Evolutionary conservation across 2,113 vertebrate genomes (phyloP), one percentile per base, ranked within the genome.

Genomic region (Thryonomys swinderianus): DNA sequence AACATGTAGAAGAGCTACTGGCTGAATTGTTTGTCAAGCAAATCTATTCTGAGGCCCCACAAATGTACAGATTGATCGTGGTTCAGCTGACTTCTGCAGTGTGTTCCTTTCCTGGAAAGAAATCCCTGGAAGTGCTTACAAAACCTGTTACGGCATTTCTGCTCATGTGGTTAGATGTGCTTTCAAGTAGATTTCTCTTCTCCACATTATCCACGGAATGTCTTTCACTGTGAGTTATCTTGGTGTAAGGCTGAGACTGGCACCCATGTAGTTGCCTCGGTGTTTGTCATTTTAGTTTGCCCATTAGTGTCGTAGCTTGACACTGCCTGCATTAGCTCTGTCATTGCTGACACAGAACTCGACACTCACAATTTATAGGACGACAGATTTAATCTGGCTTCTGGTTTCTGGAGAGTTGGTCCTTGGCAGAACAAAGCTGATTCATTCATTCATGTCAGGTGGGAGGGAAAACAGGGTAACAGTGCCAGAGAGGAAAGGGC

Each of bases 1-100:
- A 97, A 97, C 96, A 95, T 98, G 91, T 5, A 95, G 96, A 97
- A 98, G 97, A 98, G 96, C 94, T 96, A 92, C 97, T 98, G 97
- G 96, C 81, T 94, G 97, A 95, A 95, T 81, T 98, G 97, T 98
- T 98, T 98, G 98, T 98, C 97, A 98, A 94, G 93, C 88, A 94
- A 95, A 96, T 91, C 37, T 69, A 94, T 97, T 96, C 94, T 1
- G 16, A 76, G 40, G 94, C 94, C 90, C 95, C 94, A 64, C 92
- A 94, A 93, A 62, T 4, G 25, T 88, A 73, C 48, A 37, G 55
- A 59, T 83, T 45, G 94, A 57, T 57, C 37, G 85, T 71, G 59
- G 74, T 91, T 97, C 88, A 73, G 21, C 53, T 94, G 94, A 83
- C 69, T 93, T 94, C 42, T 74, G 21, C 73, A 62, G 37, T 81